These are phyloP conservation scores for Rynchops niger DNA, from an alignment of 2,113 vertebrate genomes.

Conservation along the genomic window DNA sequence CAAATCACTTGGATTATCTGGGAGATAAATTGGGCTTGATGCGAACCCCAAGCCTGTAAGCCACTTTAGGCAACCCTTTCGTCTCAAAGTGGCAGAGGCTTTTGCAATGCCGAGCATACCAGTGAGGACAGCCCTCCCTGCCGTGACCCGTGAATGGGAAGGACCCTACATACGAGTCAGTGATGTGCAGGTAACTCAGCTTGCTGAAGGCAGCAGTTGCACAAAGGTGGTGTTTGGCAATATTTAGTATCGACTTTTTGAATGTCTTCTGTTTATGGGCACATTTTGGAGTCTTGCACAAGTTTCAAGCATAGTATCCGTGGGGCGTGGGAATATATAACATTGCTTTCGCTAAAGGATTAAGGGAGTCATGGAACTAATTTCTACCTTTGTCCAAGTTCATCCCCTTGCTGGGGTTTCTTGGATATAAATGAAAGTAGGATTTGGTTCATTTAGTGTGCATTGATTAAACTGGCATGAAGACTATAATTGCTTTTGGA, in stretches of 20 bases:
- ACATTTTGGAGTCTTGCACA: background rate
- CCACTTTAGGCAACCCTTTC: background rate
- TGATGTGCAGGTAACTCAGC: background rate
- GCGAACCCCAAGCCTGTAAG: background rate
- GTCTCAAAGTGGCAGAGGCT: background rate
- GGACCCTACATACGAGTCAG: background rate
- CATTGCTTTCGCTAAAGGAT: background rate
- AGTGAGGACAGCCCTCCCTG: background rate
- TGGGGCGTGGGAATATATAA: background rate
- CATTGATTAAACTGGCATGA: conserved; percentile 27
- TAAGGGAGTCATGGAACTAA: background rate
- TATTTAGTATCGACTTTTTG: background rate
- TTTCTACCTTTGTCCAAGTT: background rate
- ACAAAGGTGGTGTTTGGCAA: background rate
- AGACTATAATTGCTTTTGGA: conserved; percentile 39
- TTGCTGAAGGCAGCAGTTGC: background rate
- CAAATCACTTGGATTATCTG: background rate
- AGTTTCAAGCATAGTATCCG: background rate
- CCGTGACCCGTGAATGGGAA: background rate
- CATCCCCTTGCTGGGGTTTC: background rate
- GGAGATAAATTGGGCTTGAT: background rate
- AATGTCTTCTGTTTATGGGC: conserved; percentile 15
- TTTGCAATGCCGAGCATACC: background rate
- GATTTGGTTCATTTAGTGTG: background rate
- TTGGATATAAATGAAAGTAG: background rate